Evolutionary conservation across 1,140 invertebrate genomes (phyloP).

Genomic region (Mactra quadrangularis): DNA sequence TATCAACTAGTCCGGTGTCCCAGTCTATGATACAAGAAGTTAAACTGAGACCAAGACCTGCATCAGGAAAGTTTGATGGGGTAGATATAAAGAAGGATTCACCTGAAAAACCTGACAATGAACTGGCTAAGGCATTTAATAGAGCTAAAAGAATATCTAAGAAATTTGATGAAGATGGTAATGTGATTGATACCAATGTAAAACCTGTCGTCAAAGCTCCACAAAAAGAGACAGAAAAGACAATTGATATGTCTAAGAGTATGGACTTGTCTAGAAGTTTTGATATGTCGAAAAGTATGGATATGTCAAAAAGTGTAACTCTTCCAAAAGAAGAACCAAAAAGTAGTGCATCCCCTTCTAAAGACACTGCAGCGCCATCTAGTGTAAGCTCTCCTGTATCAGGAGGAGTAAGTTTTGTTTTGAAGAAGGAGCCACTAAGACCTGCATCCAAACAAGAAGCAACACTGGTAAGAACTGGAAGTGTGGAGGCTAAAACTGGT

Average conservation of each 20-base stretch:
- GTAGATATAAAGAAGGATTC: constrained; percentile 24
- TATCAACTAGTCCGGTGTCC: constrained; percentile 61
- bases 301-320: constrained; percentile 5
- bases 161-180: constrained; percentile 44
- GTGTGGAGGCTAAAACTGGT: neutral
- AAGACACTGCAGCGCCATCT: neutral
- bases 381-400: constrained; percentile 7
- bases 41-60: constrained; percentile 45
- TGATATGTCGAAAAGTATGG: neutral
- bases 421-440: constrained; percentile 69
- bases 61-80: constrained; percentile 58
- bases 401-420: constrained; percentile 61
- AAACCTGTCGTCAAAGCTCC: constrained; percentile 18
- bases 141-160: constrained; percentile 65
- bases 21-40: constrained; percentile 51
- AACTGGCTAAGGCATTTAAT: constrained; percentile 69
- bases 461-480: neutral
- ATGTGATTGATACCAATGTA: constrained; percentile 7
- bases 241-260: constrained; percentile 6
- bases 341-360: neutral
- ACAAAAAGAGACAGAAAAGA: constrained; percentile 3
- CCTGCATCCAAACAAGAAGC: constrained; percentile 22
- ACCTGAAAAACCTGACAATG: constrained; percentile 27
- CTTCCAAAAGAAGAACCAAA: constrained; percentile 19
- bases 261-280: neutral